A percentile compares a stretch with the other conserved stretches of the same genome.
phyloP scores from a whole-genome alignment of 37 sponge, comb jelly and placozoan species.

The Cladorhizidae sp. region DNA sequence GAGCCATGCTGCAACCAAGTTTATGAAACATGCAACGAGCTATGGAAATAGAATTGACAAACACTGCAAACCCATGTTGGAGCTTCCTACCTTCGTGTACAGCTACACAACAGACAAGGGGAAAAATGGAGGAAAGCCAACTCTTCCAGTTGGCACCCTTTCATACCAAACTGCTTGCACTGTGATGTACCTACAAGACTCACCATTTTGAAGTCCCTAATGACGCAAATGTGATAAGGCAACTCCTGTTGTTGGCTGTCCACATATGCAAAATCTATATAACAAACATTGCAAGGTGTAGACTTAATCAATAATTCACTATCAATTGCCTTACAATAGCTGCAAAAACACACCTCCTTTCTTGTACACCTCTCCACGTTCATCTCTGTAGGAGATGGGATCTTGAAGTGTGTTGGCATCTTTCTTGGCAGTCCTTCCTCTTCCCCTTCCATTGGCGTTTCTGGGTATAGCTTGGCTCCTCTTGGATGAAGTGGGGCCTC shows the following conservation, averaged over 20 bases:
- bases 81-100: too few relatives aligned
- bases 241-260: constrained; percentile 80
- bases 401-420: constrained; percentile 13
- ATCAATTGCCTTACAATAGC: too few relatives aligned
- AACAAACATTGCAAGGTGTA: not conserved
- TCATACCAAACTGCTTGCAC: too few relatives aligned
- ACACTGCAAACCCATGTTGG: too few relatives aligned
- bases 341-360: constrained; percentile 55
- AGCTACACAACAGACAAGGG: too few relatives aligned
- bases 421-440: constrained; percentile 23
- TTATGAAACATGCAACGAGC: too few relatives aligned
- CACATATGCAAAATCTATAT: constrained; percentile 84
- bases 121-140: too few relatives aligned
- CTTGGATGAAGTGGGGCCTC: not conserved
- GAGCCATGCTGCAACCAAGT: too few relatives aligned
- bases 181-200: not conserved
- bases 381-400: constrained; percentile 38
- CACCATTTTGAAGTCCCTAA: constrained; percentile 74
- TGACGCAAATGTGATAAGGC: constrained; percentile 78
- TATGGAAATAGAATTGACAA: too few relatives aligned
- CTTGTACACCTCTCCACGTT: constrained; percentile 50
- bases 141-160: too few relatives aligned
- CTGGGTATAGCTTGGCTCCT: not conserved
- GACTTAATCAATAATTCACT: not conserved
- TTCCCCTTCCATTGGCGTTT: constrained; percentile 1